phyloP scores from a whole-genome alignment of 92 coral and sea anemone species.

The Micromussa lordhowensis region DNA sequence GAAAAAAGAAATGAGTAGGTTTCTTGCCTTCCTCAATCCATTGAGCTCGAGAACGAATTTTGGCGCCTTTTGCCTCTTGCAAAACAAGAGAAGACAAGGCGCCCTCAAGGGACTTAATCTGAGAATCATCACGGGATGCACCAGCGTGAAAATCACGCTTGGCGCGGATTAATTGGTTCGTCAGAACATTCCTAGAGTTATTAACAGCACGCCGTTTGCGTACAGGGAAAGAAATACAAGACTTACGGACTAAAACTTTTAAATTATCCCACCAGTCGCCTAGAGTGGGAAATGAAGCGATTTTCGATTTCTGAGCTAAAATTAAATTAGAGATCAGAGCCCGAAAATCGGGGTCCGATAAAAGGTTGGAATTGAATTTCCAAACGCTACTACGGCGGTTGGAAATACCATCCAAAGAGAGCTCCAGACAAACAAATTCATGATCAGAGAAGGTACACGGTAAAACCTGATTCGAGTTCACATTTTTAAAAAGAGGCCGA shows the following conservation, averaged over 20 bases:
- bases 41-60: conserved; percentile 10
- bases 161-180: neutral
- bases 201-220: neutral
- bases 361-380: conserved; percentile 8
- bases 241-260: neutral
- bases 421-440: neutral
- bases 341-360: neutral
- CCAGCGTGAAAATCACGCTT: neutral
- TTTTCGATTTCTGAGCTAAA: neutral
- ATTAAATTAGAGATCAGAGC: neutral
- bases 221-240: neutral
- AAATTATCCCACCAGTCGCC: conserved; percentile 30
- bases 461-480: neutral
- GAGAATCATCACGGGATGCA: no score
- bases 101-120: neutral
- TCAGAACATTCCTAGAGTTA: neutral
- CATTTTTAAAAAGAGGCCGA: no score
- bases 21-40: conserved; percentile 43
- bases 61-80: conserved; percentile 3
- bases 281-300: neutral
- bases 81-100: neutral
- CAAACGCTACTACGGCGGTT: neutral
- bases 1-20: conserved; percentile 10
- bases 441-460: conserved; percentile 23
- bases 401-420: neutral